These are phyloP conservation scores for Cryptotermes secundus DNA, from an alignment of 1,140 invertebrate species.

Conservation along the genomic window DNA sequence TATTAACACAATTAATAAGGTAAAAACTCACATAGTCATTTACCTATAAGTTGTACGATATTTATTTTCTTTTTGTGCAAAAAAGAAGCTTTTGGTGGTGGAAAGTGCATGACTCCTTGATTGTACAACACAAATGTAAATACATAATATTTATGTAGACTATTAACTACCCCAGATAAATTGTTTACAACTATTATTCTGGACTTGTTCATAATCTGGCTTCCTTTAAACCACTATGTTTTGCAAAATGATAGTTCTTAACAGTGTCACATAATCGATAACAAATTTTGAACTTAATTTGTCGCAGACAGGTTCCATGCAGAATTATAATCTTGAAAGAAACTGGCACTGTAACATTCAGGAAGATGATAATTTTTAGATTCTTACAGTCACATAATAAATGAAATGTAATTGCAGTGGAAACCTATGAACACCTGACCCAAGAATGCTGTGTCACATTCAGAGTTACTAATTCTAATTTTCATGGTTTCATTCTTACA, in stretches of 20 bases:
- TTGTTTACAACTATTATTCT: too few relatives aligned
- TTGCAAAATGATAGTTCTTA: too few relatives aligned
- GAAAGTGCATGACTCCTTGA: slow-evolving; percentile 28
- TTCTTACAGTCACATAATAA: neutral
- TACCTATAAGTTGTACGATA: slow-evolving; percentile 11
- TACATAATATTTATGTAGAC: neutral
- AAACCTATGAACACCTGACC: neutral
- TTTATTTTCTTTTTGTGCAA: neutral
- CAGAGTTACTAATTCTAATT: neutral
- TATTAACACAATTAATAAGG: slow-evolving; percentile 69
- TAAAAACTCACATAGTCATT: slow-evolving; percentile 47
- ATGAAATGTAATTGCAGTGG: neutral
- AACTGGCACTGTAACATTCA: neutral
- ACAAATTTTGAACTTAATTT: too few relatives aligned
- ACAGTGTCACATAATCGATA: too few relatives aligned
- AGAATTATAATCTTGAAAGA: neutral
- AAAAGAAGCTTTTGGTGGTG: slow-evolving; percentile 33
- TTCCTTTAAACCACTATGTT: too few relatives aligned
- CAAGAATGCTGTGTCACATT: neutral
- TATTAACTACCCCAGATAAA: neutral
- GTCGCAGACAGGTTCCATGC: neutral
- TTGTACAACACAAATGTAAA: slow-evolving; percentile 4
- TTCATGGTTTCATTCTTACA: too few relatives aligned
- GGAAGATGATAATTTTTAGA: neutral
- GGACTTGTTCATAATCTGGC: too few relatives aligned